These are phyloP conservation scores for Xestoiulus laeticollis DNA, from an alignment of 2,888 invertebrate species.

Conservation along the genomic window DNA sequence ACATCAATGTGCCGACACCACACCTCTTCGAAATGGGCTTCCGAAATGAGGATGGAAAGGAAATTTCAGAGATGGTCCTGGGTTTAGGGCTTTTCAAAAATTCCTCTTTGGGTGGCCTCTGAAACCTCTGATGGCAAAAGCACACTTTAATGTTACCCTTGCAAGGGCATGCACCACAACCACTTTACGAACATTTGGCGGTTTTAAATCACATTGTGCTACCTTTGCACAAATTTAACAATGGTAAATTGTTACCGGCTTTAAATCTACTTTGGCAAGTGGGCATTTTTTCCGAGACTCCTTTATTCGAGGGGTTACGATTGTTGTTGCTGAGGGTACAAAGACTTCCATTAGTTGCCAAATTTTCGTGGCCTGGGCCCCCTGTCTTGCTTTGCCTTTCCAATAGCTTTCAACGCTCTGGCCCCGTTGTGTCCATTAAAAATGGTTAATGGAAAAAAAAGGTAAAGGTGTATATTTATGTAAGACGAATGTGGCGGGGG, in stretches of 20 bases:
- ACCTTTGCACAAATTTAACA: background rate
- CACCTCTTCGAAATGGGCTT: background rate
- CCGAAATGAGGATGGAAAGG: slow-evolving; percentile 29
- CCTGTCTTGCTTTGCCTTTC: background rate
- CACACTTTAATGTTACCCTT: background rate
- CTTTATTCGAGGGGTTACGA: background rate
- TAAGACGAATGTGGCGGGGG: background rate
- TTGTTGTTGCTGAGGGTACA: background rate
- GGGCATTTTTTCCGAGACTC: background rate
- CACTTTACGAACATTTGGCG: background rate
- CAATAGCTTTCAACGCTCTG: background rate
- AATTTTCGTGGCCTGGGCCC: background rate
- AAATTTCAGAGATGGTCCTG: background rate
- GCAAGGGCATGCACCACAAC: background rate
- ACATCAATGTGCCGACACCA: background rate
- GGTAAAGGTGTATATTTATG: slow-evolving; percentile 1
- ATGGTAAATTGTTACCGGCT: slow-evolving; percentile 7
- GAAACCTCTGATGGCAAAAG: background rate
- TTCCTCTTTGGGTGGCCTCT: background rate
- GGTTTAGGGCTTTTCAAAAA: background rate
- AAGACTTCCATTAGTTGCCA: slow-evolving; percentile 2
- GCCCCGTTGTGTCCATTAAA: slow-evolving; percentile 28
- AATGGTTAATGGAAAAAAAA: background rate
- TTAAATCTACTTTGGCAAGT: slow-evolving; percentile 34
- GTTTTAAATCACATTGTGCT: background rate